Conservation (phyloP, 1,140 invertebrate species). For the Stegodyphus mimosarum region DNA sequence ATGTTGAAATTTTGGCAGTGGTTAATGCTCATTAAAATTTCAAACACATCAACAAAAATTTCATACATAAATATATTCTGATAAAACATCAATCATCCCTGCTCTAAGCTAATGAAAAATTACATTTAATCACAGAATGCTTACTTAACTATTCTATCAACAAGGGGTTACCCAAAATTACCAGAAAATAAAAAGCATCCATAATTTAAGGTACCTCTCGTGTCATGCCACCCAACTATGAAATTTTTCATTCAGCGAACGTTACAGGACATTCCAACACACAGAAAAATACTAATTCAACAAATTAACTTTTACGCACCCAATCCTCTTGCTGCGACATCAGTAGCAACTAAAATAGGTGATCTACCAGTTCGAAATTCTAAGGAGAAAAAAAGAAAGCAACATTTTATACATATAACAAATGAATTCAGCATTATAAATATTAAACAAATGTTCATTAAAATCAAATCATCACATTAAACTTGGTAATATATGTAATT, state of each 20-base stretch:
- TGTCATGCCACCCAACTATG: conserved; percentile 49
- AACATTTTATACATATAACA: too few relatives aligned
- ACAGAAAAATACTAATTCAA: background rate
- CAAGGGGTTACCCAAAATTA: conserved; percentile 43
- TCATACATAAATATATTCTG: too few relatives aligned
- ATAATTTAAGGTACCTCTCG: conserved; percentile 19
- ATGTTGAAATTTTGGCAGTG: too few relatives aligned
- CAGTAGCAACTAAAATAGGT: conserved; percentile 88
- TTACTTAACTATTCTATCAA: background rate
- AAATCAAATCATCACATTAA: too few relatives aligned
- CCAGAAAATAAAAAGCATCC: conserved; percentile 37
- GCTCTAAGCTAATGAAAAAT: too few relatives aligned
- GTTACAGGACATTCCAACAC: background rate
- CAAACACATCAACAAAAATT: too few relatives aligned
- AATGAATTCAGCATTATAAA: too few relatives aligned
- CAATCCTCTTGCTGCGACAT: conserved; percentile 90
- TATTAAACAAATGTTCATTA: too few relatives aligned
- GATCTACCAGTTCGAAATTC: conserved; percentile 87
- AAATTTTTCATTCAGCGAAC: background rate
- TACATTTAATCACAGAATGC: too few relatives aligned
- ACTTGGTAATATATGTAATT: too few relatives aligned
- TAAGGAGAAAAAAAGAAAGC: conserved; percentile 67
- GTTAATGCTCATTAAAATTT: too few relatives aligned
- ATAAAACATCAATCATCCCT: too few relatives aligned
- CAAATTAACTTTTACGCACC: conserved; percentile 69